Evolutionary conservation across 2,888 invertebrate species (phyloP).

Genomic region (Parapristionchus giblindavisi): DNA sequence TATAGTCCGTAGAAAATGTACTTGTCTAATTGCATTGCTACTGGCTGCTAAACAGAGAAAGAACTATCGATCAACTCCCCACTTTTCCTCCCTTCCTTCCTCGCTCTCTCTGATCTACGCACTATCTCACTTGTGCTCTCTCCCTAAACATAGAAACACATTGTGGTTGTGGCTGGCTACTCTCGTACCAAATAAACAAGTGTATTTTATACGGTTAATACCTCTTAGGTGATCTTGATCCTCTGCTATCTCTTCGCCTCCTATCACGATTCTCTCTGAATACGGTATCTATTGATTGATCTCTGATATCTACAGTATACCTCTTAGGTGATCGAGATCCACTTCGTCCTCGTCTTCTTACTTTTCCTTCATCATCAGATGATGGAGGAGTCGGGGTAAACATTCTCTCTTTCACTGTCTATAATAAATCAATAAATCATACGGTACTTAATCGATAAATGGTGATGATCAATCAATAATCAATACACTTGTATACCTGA

Average conservation of each 20-base stretch:
- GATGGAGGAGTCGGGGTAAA: slow-evolving; percentile 54
- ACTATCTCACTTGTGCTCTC: no score
- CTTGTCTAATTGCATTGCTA: no score
- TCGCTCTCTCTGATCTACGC: no score
- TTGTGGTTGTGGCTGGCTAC: no score
- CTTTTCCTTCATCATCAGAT: slow-evolving; percentile 47
- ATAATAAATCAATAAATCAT: not conserved
- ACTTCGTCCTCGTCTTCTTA: slow-evolving; percentile 36
- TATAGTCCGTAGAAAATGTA: no score
- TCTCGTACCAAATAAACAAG: no score
- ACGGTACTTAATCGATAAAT: not conserved
- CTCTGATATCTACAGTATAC: no score
- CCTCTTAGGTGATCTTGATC: slow-evolving; percentile 19
- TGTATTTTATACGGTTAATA: no score
- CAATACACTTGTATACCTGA: slow-evolving; percentile 10
- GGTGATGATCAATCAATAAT: not conserved
- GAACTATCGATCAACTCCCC: no score
- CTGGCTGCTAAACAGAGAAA: no score
- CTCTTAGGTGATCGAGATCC: slow-evolving; percentile 32
- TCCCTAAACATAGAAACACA: no score
- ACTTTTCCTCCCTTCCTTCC: no score
- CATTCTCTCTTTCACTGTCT: slow-evolving; percentile 45
- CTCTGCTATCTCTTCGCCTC: slow-evolving; percentile 36
- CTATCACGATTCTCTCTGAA: slow-evolving; percentile 14
- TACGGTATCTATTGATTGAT: not conserved